phyloP scores from a whole-genome alignment of 2,888 invertebrate genomes.

The Drosophila peninsularis region DNA sequence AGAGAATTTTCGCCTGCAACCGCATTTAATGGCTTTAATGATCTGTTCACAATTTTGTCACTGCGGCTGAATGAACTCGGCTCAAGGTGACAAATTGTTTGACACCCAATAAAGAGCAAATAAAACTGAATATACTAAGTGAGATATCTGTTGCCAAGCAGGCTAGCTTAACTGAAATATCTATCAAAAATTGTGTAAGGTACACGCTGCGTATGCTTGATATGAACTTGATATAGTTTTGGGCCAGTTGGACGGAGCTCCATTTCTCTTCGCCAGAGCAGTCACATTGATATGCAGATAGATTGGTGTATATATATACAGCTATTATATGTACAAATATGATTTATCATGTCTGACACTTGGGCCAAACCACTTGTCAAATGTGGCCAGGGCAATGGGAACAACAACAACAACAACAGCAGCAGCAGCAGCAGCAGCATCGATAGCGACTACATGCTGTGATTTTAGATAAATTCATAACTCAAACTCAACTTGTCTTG shows the following conservation, averaged over 20 bases:
- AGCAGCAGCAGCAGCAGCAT: conserved; percentile 25
- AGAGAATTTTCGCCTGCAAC: background rate
- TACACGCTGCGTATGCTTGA: conserved; percentile 62
- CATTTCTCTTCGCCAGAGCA: conserved; percentile 50
- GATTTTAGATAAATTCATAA: conserved; percentile 80
- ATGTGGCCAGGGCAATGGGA: conserved; percentile 48
- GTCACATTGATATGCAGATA: conserved; percentile 34
- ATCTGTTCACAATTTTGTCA: conserved; percentile 12
- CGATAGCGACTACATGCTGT: conserved; percentile 72
- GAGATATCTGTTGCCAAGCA: conserved; percentile 7
- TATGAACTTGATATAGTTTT: conserved; percentile 35
- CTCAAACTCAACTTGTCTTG: conserved; percentile 78
- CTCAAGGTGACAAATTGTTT: conserved; percentile 33
- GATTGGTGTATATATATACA: background rate
- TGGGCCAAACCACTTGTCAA: conserved; percentile 80
- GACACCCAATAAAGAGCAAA: background rate
- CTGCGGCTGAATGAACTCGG: conserved; percentile 32
- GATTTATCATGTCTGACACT: conserved; percentile 79
- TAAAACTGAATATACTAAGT: background rate
- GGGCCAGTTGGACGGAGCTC: conserved; percentile 42
- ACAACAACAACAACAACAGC: conserved; percentile 8
- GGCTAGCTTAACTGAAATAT: conserved; percentile 2
- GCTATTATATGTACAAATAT: conserved; percentile 41
- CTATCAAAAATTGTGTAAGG: background rate
- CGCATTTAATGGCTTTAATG: conserved; percentile 14